Base-by-base conservation (phyloP, 2,888 invertebrate species). In the Drosophila robusta region DNA sequence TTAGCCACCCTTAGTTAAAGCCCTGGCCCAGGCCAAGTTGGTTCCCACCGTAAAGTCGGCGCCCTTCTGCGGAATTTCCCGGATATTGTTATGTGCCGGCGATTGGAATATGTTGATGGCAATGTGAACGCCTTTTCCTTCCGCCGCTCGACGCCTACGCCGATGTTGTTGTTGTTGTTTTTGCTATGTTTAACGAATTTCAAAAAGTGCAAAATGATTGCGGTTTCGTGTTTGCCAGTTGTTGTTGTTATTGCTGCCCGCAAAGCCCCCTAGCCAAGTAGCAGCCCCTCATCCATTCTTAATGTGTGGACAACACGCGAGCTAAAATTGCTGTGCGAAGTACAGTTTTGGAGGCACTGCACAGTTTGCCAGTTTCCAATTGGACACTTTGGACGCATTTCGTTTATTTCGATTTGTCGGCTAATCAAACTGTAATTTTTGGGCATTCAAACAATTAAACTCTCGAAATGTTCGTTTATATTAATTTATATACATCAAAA, bases 161-260 rank as follows among this genome's bases (percentile, higher is more conserved):
- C 55, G 16, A 51, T 57, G 68, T 57, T 61, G 57, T 29, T 61
- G 56, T 36, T 68, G 11, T 60, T 62, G 49, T 34, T 68, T 55
- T 52, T 73, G 54, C 26, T 64, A 5, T 16, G 44, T 11, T 24
- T 32, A 46, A 36, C 63, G 54, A 67, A 64, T 67, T 70, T 55
- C 63, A 49, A 76, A 88, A 83, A 83, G 81, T 87, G 90, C 90
- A 78, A 87, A 89, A 89, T 89, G 80, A 80, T 86, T 89, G 90
- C 89, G 89, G 89, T 75, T 89, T 75, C 80, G 52, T 81, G 88
- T 64, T 80, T 56, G 46, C 71, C 68, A 36, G 42, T 62, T 45
- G 22, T 39, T 38, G 38, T 8, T 39, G 26, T 26, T 45, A 1
- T 2, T 26, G 26, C 9, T 29, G 29, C 9, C 8, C 8, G 29